Evolutionary conservation across 2,888 invertebrate species (phyloP), one percentile per base, ranked within the genome.

Genomic region (Lysandra coridon): DNA sequence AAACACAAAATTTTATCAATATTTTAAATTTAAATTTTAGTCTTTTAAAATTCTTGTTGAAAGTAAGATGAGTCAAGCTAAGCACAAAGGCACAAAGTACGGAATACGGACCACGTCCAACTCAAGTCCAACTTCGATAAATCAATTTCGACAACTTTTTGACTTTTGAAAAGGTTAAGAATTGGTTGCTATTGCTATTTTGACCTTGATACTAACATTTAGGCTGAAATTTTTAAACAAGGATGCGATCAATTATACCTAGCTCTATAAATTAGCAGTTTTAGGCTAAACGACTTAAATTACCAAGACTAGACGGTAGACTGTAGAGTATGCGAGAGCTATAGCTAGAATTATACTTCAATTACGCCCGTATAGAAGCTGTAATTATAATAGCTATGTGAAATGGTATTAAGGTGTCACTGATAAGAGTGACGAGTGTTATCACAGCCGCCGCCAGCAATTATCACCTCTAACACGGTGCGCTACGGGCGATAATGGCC

Each of bases 381-480:
- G 33, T 74, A 79, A 79, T 79, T 79, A 79, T 62, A 79, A 60
- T 73, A 73, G 53, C 74, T 23, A 79, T 79, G 62, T 81, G 74
- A 79, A 80, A 80, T 78, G 78, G 64, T 78, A 82, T 79, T 81
- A 81, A 78, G 80, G 74, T 80, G 80, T 77, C 77, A 77, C 69
- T 79, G 79, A 80, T 80, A 77, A 69, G 60, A n/a, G 30, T 78
- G 64, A 62, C 78, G 40, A 14, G 57, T 40, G 73, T 74, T 79
- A 80, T 78, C 79, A 17, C 60, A 69, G 33, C 23, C 23, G 74
- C 64, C n/a, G 40, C 74, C 79, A 77, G 33, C 79, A 62, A 80
- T 78, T 79, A 77, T 79, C 53, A 40, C 33, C 69, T 69, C 33
- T 69, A 69, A 14, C 69, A 69, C 69, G 69, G 1, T 17, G 33